Evolutionary conservation across 2,888 invertebrate genomes (phyloP).

Genomic region (Ormyrus thymus): DNA sequence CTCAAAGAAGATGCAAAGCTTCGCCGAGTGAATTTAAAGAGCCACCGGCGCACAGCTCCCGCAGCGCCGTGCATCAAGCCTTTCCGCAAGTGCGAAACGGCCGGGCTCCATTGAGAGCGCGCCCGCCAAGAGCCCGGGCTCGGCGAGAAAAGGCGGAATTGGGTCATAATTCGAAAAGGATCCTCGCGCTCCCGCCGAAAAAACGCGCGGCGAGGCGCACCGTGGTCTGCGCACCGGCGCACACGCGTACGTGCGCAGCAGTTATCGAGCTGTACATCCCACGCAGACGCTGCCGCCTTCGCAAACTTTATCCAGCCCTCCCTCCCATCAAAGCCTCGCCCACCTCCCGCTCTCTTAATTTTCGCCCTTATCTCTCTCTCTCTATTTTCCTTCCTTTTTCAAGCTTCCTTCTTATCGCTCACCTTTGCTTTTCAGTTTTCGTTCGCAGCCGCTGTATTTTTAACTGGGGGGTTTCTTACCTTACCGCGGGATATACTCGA

Average conservation of each 20-base stretch:
- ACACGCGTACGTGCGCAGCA: conserved; percentile 24
- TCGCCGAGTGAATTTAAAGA: no score
- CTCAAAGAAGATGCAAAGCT: no score
- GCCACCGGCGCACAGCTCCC: no score
- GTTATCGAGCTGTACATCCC: conserved; percentile 68
- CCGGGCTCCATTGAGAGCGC: not conserved
- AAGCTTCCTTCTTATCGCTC: not conserved
- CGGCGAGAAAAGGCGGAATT: no score
- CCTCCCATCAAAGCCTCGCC: not conserved
- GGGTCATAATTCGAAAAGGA: not conserved
- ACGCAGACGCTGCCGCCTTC: conserved; percentile 64
- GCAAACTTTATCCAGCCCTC: conserved; percentile 55
- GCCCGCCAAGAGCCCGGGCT: no score
- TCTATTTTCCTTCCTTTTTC: not conserved
- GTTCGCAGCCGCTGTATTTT: not conserved
- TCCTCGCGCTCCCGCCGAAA: not conserved
- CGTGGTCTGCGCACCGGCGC: not conserved
- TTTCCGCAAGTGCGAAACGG: not conserved
- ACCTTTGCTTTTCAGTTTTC: not conserved
- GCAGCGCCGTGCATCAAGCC: not conserved
- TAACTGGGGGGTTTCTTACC: no score
- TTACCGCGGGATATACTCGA: no score
- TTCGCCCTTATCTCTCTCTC: not conserved
- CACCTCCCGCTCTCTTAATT: not conserved
- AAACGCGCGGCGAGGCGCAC: not conserved